A percentile compares a stretch with the other conserved stretches of the same genome.
Conservation (phyloP, 1,140 invertebrate genomes). For the Caligus rogercresseyi region DNA sequence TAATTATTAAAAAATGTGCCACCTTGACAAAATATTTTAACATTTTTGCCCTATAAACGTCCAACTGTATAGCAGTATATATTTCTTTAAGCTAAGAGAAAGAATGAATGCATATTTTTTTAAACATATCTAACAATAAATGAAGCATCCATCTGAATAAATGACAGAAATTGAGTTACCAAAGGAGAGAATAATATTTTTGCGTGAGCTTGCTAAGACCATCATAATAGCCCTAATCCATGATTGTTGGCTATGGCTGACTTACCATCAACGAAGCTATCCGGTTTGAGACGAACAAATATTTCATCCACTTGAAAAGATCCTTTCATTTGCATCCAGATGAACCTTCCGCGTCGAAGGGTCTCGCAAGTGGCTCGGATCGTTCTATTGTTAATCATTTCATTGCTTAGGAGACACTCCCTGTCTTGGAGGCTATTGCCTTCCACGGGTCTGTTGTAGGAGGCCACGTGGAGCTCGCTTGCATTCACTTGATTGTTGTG, state of each 20-base stretch:
- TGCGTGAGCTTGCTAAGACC: not conserved
- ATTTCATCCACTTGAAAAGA: not conserved
- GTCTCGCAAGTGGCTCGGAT: not conserved
- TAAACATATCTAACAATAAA: not conserved
- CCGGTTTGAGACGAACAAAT: not conserved
- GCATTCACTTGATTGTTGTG: not conserved
- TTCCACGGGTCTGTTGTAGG: not conserved
- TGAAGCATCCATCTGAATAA: no score
- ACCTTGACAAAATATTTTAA: no score
- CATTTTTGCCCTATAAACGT: no score
- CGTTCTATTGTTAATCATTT: not conserved
- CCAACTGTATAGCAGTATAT: no score
- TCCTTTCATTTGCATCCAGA: not conserved
- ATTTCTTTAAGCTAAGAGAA: not conserved
- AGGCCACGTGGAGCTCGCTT: not conserved
- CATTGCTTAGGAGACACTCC: not conserved
- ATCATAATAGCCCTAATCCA: not conserved
- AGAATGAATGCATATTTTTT: not conserved
- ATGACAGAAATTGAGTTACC: no score
- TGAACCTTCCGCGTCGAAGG: not conserved
- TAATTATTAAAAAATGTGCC: no score
- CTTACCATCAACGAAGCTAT: not conserved
- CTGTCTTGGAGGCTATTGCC: not conserved
- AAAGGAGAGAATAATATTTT: no score
- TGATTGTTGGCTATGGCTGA: not conserved